phyloP scores from a whole-genome alignment of 2,113 vertebrate genomes.

The Chrysemys picta region DNA sequence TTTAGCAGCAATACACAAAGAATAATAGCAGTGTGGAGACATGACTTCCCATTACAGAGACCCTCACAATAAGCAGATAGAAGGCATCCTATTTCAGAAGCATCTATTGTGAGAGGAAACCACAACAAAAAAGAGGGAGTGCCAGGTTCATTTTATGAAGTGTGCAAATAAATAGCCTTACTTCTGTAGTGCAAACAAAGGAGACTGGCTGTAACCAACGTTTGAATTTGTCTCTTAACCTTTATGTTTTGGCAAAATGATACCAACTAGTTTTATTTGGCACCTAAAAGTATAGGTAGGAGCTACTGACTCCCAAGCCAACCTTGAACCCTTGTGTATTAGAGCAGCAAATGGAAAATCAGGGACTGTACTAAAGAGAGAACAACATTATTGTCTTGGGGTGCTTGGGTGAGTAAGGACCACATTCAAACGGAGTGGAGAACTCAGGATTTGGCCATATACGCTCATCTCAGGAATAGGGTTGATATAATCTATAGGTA shows the following conservation, averaged over 20 bases:
- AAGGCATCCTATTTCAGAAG: not conserved
- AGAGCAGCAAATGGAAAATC: not conserved
- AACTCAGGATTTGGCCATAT: not conserved
- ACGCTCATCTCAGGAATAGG: not conserved
- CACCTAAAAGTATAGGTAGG: not conserved
- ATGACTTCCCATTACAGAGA: not conserved
- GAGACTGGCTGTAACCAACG: not conserved
- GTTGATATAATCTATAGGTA: not conserved
- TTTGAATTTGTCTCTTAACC: not conserved
- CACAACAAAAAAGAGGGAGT: not conserved
- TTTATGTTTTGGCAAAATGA: not conserved
- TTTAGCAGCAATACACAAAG: not conserved
- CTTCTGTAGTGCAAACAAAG: not conserved
- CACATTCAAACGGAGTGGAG: not conserved
- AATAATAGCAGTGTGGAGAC: not conserved
- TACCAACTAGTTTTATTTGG: not conserved
- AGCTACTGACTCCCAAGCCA: not conserved
- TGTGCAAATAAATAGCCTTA: not conserved
- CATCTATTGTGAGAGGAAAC: not conserved
- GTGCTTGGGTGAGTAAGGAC: not conserved
- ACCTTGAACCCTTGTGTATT: not conserved
- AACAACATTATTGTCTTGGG: not conserved
- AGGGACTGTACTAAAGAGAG: not conserved
- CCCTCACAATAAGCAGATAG: not conserved
- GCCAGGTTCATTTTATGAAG: not conserved